These are phyloP conservation scores for Pinna nobilis DNA, from an alignment of 1,140 invertebrate genomes.

Conservation along the genomic window DNA sequence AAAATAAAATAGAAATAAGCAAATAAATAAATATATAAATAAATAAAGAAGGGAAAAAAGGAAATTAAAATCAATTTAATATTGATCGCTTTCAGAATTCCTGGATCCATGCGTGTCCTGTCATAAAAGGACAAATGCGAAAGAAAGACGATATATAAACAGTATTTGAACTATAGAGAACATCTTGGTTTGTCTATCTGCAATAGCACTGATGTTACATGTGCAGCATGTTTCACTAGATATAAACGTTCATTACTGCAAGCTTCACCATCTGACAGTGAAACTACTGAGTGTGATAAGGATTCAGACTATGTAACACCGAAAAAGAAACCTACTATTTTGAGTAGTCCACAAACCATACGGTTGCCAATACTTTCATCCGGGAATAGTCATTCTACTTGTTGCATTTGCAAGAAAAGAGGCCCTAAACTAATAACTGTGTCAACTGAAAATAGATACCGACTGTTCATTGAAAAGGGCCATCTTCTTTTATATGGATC, in stretches of 20 bases:
- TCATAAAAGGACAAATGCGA: background rate
- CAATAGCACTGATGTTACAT: background rate
- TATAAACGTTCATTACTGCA: background rate
- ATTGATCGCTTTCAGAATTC: too few species aligned
- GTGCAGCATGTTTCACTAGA: background rate
- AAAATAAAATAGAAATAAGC: too few species aligned
- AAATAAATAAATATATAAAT: too few species aligned
- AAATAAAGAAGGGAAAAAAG: too few species aligned
- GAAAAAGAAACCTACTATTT: background rate
- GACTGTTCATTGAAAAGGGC: background rate
- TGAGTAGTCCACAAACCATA: background rate
- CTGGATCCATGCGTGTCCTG: too few species aligned
- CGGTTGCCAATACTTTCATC: background rate
- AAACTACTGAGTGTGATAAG: too few species aligned
- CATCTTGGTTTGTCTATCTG: background rate
- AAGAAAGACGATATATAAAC: background rate
- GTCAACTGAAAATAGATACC: background rate
- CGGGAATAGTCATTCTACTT: background rate
- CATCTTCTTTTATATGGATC: too few species aligned
- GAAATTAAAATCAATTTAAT: too few species aligned
- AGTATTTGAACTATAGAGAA: background rate
- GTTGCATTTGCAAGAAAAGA: background rate
- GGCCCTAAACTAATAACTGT: background rate
- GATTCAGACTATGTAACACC: conserved; percentile 1
- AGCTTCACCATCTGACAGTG: too few species aligned